phyloP scores from a whole-genome alignment of 2,113 vertebrate species.

The Erinaceus europaeus region DNA sequence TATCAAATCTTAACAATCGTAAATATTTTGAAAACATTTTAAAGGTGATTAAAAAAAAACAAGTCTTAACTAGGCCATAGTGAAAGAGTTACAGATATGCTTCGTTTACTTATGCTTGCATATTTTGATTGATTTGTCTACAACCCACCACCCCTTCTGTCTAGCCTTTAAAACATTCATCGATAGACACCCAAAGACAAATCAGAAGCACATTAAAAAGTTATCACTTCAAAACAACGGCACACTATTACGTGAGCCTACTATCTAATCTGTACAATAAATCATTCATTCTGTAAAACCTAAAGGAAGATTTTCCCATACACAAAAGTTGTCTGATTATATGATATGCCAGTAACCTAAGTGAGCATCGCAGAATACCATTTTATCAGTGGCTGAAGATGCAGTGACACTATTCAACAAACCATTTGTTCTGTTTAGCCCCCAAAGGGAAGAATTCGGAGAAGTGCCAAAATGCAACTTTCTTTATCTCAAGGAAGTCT shows the following conservation, averaged over 20 bases:
- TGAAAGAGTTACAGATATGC: background rate
- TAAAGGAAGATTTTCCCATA: conserved; percentile 7
- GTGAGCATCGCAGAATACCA: background rate
- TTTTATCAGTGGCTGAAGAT: conserved; percentile 34
- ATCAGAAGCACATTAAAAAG: conserved; percentile 48
- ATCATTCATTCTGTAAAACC: conserved; percentile 38
- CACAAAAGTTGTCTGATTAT: conserved; percentile 28
- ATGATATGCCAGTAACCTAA: conserved; percentile 6
- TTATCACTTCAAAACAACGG: conserved; percentile 53
- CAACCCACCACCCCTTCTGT: background rate
- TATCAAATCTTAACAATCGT: background rate
- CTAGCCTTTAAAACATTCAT: conserved; percentile 13
- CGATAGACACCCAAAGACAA: conserved; percentile 52
- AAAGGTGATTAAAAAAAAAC: conserved; percentile 41
- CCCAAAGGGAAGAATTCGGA: background rate
- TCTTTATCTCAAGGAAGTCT: conserved; percentile 6
- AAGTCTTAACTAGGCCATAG: conserved; percentile 9
- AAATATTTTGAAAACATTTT: conserved; percentile 45
- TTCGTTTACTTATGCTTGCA: conserved; percentile 31
- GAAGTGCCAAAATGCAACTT: conserved; percentile 28
- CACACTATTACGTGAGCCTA: background rate
- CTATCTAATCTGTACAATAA: conserved; percentile 42
- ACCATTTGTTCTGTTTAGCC: conserved; percentile 25
- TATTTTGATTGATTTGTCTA: conserved; percentile 46
- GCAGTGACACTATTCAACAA: background rate